Evolutionary conservation across 2,113 vertebrate genomes (phyloP).

Genomic region (Sarotherodon lohbergeri): DNA sequence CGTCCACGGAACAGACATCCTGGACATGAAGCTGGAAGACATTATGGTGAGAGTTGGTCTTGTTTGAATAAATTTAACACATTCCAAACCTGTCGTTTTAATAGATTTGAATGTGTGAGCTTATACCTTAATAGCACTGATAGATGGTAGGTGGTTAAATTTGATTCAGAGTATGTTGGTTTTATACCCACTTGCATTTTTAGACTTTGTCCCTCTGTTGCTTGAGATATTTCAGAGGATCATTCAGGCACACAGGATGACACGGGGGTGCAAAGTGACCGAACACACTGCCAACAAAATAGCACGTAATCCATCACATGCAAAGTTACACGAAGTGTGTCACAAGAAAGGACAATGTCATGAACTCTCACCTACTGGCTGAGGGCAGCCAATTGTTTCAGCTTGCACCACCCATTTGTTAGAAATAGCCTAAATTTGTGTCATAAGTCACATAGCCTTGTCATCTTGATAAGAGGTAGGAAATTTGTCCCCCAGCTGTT

Average conservation of each 20-base stretch:
- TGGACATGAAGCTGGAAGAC: constrained; percentile 96
- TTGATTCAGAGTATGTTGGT: background rate
- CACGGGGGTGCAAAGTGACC: background rate
- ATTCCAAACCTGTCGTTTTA: background rate
- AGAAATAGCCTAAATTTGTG: background rate
- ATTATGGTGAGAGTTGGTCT: constrained; percentile 79
- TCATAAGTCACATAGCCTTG: constrained; percentile 14
- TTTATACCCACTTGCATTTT: background rate
- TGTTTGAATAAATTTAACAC: background rate
- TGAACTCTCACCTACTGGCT: constrained; percentile 36
- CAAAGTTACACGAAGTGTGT: background rate
- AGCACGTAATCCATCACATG: background rate
- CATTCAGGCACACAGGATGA: background rate
- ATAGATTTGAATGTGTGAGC: background rate
- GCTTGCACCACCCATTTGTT: background rate
- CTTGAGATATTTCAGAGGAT: background rate
- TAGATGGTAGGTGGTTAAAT: background rate
- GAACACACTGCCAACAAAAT: background rate
- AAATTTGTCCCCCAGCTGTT: constrained; percentile 41
- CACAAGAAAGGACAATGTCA: background rate
- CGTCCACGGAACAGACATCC: constrained; percentile 83
- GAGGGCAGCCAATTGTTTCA: constrained; percentile 3
- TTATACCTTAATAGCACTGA: background rate
- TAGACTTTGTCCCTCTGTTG: background rate
- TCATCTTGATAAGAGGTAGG: background rate